Evolutionary conservation across 2,113 vertebrate species (phyloP), one percentile per base, ranked within the genome.

Genomic region (Hiodon alosoides): DNA sequence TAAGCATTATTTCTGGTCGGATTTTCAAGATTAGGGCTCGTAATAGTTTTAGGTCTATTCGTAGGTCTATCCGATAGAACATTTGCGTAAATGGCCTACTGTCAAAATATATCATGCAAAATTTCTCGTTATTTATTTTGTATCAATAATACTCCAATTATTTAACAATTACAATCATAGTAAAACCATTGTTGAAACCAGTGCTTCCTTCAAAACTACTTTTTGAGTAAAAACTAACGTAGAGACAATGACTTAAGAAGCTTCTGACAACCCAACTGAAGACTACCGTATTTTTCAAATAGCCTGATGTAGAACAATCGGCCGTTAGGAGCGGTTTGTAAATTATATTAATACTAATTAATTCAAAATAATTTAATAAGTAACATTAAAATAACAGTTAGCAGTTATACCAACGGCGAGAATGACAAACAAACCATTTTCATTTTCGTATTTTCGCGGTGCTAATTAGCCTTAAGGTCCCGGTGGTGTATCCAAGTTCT

Each of bases 1-100:
- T 89, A 91, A 94, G 91, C 87, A 90, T 92, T 88, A 92, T 93
- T 92, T 90, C 87, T 87, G 90, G 88, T 92, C 79, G 87, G 91
- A 89, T 91, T 92, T 91, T 83, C 70, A 75, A 91, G 92, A 94
- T 95, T 95, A 94, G 81, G 61, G 81, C 85, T 87, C 91, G 90
- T 91, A 92, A 92, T 93, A 93, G 91, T 74, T 84, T 91, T 93
- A 91, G 86, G 81, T 78, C 82, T 79, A 80, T 87, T 85, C 75
- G 77, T 78, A 90, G 81, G 85, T 77, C 81, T 89, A 87, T 86
- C 85, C 82, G 84, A 79, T 82, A 88, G 89, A 82, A 83, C 81
- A 85, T 81, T 69, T 73, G 79, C 75, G 78, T 71, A 78, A 72
- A 79, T 83, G 52, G 82, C 70, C 60, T 75, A 79, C 74, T 31